Evolutionary conservation across 2,888 invertebrate genomes (phyloP).

Genomic region (Macaria notata): DNA sequence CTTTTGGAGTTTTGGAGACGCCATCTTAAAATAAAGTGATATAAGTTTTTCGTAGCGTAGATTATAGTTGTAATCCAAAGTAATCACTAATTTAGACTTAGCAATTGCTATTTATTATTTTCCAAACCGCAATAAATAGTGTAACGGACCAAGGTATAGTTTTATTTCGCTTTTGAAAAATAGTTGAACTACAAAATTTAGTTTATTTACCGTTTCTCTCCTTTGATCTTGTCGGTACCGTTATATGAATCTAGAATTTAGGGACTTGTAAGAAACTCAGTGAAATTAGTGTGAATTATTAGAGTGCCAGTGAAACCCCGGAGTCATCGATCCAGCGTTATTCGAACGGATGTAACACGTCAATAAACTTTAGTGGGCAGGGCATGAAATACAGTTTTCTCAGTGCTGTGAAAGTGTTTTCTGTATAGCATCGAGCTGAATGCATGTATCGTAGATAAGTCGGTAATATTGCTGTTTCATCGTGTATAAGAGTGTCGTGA

Average conservation of each 20-base stretch:
- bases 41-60: constrained; percentile 84
- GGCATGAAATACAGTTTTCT: constrained; percentile 59
- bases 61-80: constrained; percentile 76
- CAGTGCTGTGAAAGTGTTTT: constrained; percentile 72
- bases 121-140: constrained; percentile 82
- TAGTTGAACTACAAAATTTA: constrained; percentile 55
- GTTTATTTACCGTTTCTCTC: constrained; percentile 76
- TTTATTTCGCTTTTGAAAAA: constrained; percentile 74
- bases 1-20: constrained; percentile 79
- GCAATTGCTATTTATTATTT: constrained; percentile 68
- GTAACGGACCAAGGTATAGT: constrained; percentile 91
- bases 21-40: constrained; percentile 83
- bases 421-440: constrained; percentile 18
- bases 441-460: constrained; percentile 11
- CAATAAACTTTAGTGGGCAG: constrained; percentile 77
- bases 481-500: constrained; percentile 29
- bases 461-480: constrained; percentile 20
- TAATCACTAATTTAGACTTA: constrained; percentile 71
- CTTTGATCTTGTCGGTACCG: constrained; percentile 64
- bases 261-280: constrained; percentile 37
- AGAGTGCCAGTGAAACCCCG: constrained; percentile 36
- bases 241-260: constrained; percentile 54
- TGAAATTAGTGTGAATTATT: constrained; percentile 32
- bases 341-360: constrained; percentile 79
- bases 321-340: constrained; percentile 72